Conservation (phyloP, 2,888 invertebrate species). For the Aproaerema taeniolella region DNA sequence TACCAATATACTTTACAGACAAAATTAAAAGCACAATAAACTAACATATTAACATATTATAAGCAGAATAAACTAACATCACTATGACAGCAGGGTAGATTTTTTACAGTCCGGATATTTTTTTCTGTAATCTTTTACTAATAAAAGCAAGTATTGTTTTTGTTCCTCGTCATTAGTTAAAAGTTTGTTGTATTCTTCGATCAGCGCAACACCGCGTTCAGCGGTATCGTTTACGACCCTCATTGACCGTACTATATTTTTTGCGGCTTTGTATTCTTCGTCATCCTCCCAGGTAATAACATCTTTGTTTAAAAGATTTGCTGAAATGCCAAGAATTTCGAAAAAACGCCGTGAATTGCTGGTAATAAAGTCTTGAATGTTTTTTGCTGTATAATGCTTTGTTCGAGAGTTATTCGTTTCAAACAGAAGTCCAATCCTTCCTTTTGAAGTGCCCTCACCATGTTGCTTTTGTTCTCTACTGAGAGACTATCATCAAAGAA, state of each 20-base stretch:
- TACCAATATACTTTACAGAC: too few relatives aligned
- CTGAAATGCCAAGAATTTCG: constrained; percentile 4
- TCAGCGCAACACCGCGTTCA: constrained; percentile 19
- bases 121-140: constrained; percentile 18
- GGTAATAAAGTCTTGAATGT: constrained; percentile 4
- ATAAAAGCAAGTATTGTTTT: too few relatives aligned
- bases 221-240: constrained; percentile 19
- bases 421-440: neutral
- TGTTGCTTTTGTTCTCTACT: constrained; percentile 2
- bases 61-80: too few relatives aligned
- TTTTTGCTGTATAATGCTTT: constrained; percentile 7
- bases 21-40: too few relatives aligned
- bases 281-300: constrained; percentile 6
- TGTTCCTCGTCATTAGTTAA: constrained; percentile 17
- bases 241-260: constrained; percentile 15
- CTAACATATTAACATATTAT: too few relatives aligned
- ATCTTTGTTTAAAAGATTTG: constrained; percentile 7
- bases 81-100: too few relatives aligned
- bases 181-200: constrained; percentile 19
- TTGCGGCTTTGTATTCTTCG: constrained; percentile 13
- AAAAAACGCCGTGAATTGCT: constrained; percentile 10
- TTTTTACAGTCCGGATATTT: constrained; percentile 8
- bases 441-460: constrained; percentile 1
- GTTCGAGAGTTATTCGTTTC: neutral
- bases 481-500: neutral